Base-by-base conservation (phyloP, 2,113 vertebrate species). In the Platysteira castanea region DNA sequence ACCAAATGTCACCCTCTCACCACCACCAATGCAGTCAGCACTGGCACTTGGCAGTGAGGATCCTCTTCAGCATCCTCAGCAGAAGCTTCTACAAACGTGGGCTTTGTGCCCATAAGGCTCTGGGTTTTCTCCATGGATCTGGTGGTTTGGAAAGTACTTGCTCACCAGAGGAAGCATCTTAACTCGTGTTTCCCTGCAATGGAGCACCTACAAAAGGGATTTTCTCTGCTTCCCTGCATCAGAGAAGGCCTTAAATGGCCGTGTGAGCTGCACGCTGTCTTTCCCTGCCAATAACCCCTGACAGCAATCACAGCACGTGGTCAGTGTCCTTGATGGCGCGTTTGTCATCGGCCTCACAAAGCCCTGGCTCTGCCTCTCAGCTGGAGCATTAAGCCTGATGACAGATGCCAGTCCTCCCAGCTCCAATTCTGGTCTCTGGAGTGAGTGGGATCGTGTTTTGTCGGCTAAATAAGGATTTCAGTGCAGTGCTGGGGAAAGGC, bases 231-330 rank as follows among this genome's bases (percentile, higher is more conserved):
- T 21, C 57, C 28, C 6, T 73, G 42, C n/a, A 50, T 33, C 76
- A 87, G 79, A 60, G 60, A 27, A 60, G 39, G 64, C 71, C 79
- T 89, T 90, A 95, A 87, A 93, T 53, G 82, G 74, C 83, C 3
- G 0, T 65, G 81, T 0, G 33, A 69, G 82, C 70, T 49, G 15
- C 0, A 0, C 0, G 10, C 56, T 82, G 84, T 57, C 80, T 79
- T 74, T 91, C 53, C 18, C 70, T 93, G 91, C 93, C 78, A 83
- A 31, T 42, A 59, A 41, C 15, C 63, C 60, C 73, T 39, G 77
- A 68, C 26, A 84, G 52, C 65, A 77, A 78, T 80, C 70, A 4
- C 3, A 16, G 94, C 87, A 35, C 41, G 44, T 53, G 94, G 47
- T 30, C 83, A 26, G 42, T 21, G 93, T 39, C 91, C 95, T 75